Conservation (phyloP, 2,888 invertebrate genomes). For the Cephus pygmeus region DNA sequence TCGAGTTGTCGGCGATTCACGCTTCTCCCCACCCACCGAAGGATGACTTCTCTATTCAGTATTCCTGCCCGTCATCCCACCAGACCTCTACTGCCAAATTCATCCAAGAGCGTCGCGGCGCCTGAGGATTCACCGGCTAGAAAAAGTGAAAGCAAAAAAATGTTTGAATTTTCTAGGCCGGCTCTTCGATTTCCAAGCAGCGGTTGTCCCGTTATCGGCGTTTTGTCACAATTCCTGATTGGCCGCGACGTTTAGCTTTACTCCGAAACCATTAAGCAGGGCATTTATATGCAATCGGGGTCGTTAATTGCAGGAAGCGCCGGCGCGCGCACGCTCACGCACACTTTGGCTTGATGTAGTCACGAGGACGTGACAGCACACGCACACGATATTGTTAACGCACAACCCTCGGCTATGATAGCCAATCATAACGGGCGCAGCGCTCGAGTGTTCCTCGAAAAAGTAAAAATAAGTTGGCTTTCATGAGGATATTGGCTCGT, state of each 20-base stretch:
- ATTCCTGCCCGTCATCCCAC: too few species aligned
- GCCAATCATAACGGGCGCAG: not conserved
- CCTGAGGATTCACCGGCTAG: too few species aligned
- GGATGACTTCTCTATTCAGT: too few species aligned
- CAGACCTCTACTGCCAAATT: too few species aligned
- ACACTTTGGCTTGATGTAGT: slow-evolving; percentile 15
- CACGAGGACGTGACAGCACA: slow-evolving; percentile 32
- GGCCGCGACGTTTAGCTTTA: slow-evolving; percentile 40
- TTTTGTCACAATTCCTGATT: slow-evolving; percentile 20
- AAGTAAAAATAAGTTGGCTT: slow-evolving; percentile 1
- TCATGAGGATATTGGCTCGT: slow-evolving; percentile 1
- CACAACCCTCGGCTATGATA: not conserved
- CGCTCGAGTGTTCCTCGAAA: slow-evolving; percentile 6
- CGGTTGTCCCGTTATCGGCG: not conserved
- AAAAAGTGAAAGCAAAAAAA: too few species aligned
- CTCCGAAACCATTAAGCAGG: slow-evolving; percentile 52
- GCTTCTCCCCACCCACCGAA: too few species aligned
- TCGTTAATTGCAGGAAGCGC: slow-evolving; percentile 64
- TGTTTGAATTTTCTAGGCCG: too few species aligned
- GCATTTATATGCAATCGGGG: slow-evolving; percentile 60
- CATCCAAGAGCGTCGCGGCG: too few species aligned
- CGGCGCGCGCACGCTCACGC: slow-evolving; percentile 37
- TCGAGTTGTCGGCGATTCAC: too few species aligned
- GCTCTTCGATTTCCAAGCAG: too few species aligned
- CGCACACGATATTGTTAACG: slow-evolving; percentile 7